Conservation (phyloP, 2,113 vertebrate species). For the Oplegnathus fasciatus region DNA sequence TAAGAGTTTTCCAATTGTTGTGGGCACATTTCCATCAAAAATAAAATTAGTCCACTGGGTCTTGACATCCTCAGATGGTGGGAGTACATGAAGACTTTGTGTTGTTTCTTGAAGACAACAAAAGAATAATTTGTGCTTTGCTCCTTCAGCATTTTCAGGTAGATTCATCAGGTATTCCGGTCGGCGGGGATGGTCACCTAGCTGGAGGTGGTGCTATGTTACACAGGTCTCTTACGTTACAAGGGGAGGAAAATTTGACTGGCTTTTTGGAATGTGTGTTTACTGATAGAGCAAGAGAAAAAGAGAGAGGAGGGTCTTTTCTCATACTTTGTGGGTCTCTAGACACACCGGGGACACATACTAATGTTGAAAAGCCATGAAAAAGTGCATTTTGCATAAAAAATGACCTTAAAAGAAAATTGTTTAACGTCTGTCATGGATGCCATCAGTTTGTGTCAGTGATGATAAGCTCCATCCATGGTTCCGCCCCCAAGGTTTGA, state of each 20-base stretch:
- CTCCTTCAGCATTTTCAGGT: not conserved
- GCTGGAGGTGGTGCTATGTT: not conserved
- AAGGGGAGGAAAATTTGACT: not conserved
- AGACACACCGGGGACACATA: not conserved
- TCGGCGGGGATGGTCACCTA: not conserved
- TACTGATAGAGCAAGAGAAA: not conserved
- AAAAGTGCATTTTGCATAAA: not conserved
- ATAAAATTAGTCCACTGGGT: not conserved
- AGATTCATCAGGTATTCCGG: not conserved
- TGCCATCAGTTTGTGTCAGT: no score
- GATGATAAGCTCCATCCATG: no score
- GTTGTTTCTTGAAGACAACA: no score
- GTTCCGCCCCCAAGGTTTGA: not conserved
- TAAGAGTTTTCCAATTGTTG: not conserved
- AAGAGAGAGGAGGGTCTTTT: not conserved
- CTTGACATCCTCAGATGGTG: not conserved
- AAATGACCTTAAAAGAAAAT: no score
- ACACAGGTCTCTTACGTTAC: not conserved
- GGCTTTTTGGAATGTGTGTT: not conserved
- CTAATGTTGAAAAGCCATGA: not conserved
- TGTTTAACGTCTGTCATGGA: no score
- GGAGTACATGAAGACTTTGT: not conserved
- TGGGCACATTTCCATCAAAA: not conserved
- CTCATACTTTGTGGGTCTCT: not conserved
- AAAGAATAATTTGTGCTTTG: not conserved